A percentile compares a stretch with the other conserved stretches of the same genome.
Conservation (phyloP, 2,797 vertebrate genomes). For the Xerus rutilus region DNA sequence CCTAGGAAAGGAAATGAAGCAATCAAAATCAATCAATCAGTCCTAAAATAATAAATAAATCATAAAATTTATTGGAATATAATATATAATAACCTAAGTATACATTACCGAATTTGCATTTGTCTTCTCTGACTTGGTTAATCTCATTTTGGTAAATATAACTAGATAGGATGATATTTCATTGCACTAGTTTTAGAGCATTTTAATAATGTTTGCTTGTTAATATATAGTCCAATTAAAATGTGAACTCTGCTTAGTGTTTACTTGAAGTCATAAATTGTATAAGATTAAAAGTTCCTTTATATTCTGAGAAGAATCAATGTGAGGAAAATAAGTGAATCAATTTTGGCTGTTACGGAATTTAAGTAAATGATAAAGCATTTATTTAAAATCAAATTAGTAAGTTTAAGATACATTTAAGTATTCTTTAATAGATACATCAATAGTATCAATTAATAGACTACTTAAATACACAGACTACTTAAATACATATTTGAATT, state of each 20-base stretch:
- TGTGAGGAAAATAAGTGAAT: not conserved
- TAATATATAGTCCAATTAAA: not conserved
- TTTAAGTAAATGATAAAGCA: not conserved
- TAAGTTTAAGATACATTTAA: not conserved
- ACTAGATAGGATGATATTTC: not conserved
- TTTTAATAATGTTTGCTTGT: not conserved
- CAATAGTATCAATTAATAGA: not conserved
- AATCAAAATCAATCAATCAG: not conserved
- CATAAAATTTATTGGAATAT: not conserved
- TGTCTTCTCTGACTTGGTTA: not conserved
- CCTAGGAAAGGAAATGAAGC: constrained; percentile 86
- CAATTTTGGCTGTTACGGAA: not conserved
- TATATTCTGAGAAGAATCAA: not conserved
- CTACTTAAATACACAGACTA: not conserved
- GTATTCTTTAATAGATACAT: not conserved
- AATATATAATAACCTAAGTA: not conserved
- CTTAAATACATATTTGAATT: not conserved
- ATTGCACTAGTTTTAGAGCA: not conserved
- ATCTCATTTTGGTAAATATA: not conserved
- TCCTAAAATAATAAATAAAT: not conserved
- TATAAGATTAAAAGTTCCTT: not conserved
- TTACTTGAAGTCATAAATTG: not conserved
- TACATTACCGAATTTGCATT: not conserved
- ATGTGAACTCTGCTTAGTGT: not conserved
- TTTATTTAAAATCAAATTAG: not conserved